Base-by-base conservation (phyloP, 2,113 vertebrate species). In the Orientallactaga bullata region DNA sequence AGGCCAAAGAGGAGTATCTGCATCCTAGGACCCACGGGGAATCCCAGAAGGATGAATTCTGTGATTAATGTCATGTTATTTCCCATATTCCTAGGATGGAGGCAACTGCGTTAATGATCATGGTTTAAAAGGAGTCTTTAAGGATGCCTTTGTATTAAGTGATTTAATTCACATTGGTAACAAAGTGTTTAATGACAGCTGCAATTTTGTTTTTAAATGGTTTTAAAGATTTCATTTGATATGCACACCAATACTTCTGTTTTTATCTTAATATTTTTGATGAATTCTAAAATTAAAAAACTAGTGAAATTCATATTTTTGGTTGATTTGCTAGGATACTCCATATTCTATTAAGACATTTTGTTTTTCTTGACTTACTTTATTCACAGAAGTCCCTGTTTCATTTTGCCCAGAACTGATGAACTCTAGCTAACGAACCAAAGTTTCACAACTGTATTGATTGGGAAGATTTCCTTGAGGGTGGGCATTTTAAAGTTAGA, bases 21-120 rank as follows among this genome's bases (percentile, higher is more conserved):
- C 23, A 60, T 37, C 20, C 13, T 71, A 23, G 47, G 71, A 16
- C 12, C 30, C 15, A 89, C 42, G 0, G 85, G 42, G 68, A 94
- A 95, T 39, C 93, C 94, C 68, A 85, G 77, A 3, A 96, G 91
- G 42, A 83, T 77, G 78, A 96, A 94, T 37, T 95, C 85, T 37
- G 82, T 95, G 42, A 95, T 17, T 23, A 20, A n/a, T 11, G 91
- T 95, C 30, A 39, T 28, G 39, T 95, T 96, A 26, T 63, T 77
- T 77, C 51, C 82, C 86, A 90, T 88, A 28, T 66, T 65, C 68
- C 89, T 92, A 1, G 0, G 39, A 72, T 7, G 60, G 71, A 92
- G 55, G 37, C 78, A 89, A 83, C 8, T 16, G 72, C 74, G 69
- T 80, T 68, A 30, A 85, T 39, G 21, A 71, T 69, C 32, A 47